phyloP scores from a whole-genome alignment of 53 echinoderm and acorn worm genomes.

The Apostichopus leukothele region DNA sequence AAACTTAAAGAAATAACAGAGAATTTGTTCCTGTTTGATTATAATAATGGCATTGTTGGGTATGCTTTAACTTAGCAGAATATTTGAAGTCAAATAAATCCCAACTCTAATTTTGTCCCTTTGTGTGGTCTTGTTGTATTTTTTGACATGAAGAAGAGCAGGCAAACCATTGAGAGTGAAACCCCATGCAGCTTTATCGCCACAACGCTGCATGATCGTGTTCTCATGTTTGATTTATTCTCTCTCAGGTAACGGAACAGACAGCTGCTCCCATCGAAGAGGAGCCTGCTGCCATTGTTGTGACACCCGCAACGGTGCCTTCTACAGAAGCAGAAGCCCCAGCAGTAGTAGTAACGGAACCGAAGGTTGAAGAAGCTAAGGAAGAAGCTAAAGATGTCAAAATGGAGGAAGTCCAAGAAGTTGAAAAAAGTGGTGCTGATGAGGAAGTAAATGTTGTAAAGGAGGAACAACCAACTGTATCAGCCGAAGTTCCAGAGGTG shows the following conservation, averaged over 20 bases:
- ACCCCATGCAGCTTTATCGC: too few relatives aligned
- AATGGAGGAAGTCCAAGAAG: background rate
- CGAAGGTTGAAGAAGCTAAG: background rate
- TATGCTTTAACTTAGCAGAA: too few relatives aligned
- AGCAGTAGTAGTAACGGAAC: background rate
- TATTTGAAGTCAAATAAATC: too few relatives aligned
- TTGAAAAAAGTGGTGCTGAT: slow-evolving; percentile 12
- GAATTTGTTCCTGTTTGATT: too few relatives aligned
- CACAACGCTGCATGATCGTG: too few relatives aligned
- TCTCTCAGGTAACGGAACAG: background rate
- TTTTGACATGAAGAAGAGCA: too few relatives aligned
- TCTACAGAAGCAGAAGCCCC: background rate
- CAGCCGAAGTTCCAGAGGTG: slow-evolving; percentile 15
- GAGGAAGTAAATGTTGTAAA: background rate
- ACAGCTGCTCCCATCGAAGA: background rate
- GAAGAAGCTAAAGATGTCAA: background rate
- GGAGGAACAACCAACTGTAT: background rate
- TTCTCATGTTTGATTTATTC: background rate
- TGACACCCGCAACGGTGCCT: background rate
- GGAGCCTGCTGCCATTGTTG: background rate
- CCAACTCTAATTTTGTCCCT: too few relatives aligned
- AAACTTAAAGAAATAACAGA: too few relatives aligned
- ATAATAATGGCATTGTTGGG: too few relatives aligned
- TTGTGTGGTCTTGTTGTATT: too few relatives aligned
- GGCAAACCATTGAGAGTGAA: too few relatives aligned